Evolutionary conservation across 1,140 invertebrate genomes (phyloP), one percentile per base, ranked within the genome.

Genomic region (Drosophila navojoa): DNA sequence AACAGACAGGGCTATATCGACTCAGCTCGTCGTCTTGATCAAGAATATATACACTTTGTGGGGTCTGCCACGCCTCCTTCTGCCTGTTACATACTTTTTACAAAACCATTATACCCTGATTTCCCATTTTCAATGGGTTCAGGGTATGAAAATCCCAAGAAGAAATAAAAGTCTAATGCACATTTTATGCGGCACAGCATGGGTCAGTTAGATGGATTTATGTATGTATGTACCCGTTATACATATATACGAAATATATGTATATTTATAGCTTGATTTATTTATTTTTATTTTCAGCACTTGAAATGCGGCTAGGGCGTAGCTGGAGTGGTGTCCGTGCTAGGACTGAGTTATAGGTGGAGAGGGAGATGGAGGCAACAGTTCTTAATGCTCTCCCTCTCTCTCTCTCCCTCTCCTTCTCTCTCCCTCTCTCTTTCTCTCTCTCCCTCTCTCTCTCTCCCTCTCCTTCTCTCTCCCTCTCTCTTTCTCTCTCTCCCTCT

Each of bases 261-360:
- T 47, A 66, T 81, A 86, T 86, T 81, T 79, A 81, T 81, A 87
- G 71, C 74, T 79, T 87, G 79, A 82, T 87, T 87, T 85, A 84
- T 80, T 42, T 71, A 11, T 52, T 64, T 54, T 70, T 54, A 63
- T 84, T 68, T 68, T 58, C 32, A 40, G 50, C 45, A 67, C 60
- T 62, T 75, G 59, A 71, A 66, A 67, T 42, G 44, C 59, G 13
- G 38, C 6, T 61, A 29, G 35, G 19, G 44, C 45, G 54, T 52
- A 62, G 59, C 50, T 67, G 55, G 70, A 72, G 62, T 47, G 60
- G 54, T 54, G 40, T 19, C 57, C 55, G 16, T 40, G 38, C 55
- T 29, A 4, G 16, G 42, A 32, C 7, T 29, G n/a, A 45, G 16
- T 16, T 45, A 11, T 5, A 45, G 15, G 54, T 16, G 22, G 44